Evolutionary conservation across 2,888 invertebrate species (phyloP).

Genomic region (Notodonta dromedarius): DNA sequence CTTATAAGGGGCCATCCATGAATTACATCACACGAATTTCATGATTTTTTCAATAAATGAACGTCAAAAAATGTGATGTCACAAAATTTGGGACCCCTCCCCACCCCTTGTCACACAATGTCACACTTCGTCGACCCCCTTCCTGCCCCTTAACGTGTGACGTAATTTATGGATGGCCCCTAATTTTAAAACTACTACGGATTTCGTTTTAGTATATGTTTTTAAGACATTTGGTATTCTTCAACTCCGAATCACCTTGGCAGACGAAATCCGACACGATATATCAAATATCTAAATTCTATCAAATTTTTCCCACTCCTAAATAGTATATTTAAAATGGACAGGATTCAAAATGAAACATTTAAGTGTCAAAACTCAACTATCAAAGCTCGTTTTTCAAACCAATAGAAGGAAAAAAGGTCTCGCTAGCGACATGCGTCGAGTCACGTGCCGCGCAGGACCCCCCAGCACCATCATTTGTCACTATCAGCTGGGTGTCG

Average conservation of each 20-base stretch:
- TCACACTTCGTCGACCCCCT: too few relatives aligned
- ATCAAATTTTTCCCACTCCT: background rate
- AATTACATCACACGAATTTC: too few relatives aligned
- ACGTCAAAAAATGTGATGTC: too few relatives aligned
- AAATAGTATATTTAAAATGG: background rate
- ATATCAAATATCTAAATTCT: background rate
- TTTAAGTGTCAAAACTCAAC: background rate
- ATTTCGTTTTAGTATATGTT: too few relatives aligned
- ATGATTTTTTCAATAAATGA: too few relatives aligned
- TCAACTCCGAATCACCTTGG: background rate
- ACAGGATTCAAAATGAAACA: background rate
- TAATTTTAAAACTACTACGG: too few relatives aligned
- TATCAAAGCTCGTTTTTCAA: background rate
- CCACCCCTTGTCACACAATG: too few relatives aligned
- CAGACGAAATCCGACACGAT: background rate
- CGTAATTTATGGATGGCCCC: too few relatives aligned
- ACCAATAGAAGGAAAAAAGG: constrained; percentile 12
- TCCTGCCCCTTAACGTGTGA: too few relatives aligned
- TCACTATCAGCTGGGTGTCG: constrained; percentile 47
- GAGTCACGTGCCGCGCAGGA: constrained; percentile 50
- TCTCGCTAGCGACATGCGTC: constrained; percentile 31
- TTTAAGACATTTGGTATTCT: background rate
- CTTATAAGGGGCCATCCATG: too few relatives aligned
- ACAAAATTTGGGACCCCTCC: too few relatives aligned
- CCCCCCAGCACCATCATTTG: constrained; percentile 47